Conservation (phyloP, 2,113 vertebrate genomes). For the Sapajus apella region DNA sequence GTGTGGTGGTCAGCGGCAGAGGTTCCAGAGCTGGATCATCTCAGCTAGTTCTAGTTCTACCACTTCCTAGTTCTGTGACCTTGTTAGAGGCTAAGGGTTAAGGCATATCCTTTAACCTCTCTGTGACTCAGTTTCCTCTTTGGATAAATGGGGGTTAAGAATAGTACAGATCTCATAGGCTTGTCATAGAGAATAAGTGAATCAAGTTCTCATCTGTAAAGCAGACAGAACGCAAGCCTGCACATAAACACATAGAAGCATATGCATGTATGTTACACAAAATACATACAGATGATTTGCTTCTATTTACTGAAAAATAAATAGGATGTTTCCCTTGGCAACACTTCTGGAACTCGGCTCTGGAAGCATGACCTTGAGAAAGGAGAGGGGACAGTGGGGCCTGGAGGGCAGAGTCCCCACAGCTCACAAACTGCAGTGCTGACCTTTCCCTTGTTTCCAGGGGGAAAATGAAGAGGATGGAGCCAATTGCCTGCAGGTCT, state of each 20-base stretch:
- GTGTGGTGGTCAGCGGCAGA: background rate
- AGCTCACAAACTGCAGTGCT: fast-evolving
- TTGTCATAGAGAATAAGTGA: background rate
- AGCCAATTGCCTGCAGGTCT: background rate
- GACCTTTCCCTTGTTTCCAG: background rate
- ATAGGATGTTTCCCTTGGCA: no score
- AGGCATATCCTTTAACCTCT: background rate
- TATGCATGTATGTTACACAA: no score
- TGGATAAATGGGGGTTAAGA: background rate
- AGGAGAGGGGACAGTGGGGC: background rate
- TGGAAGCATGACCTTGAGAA: background rate
- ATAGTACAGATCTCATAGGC: background rate
- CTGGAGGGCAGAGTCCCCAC: background rate
- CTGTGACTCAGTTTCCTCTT: background rate
- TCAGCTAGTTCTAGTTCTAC: background rate
- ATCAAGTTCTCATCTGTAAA: background rate
- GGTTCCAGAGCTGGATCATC: background rate
- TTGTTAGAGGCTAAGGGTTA: background rate
- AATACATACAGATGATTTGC: background rate
- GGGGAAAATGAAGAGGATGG: background rate
- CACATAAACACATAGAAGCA: background rate
- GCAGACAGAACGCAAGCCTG: background rate
- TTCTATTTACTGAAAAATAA: background rate
- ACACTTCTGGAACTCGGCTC: background rate
- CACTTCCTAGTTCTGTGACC: background rate